Base-by-base conservation (phyloP, 2,113 vertebrate genomes). In the Etheostoma spectabile region DNA sequence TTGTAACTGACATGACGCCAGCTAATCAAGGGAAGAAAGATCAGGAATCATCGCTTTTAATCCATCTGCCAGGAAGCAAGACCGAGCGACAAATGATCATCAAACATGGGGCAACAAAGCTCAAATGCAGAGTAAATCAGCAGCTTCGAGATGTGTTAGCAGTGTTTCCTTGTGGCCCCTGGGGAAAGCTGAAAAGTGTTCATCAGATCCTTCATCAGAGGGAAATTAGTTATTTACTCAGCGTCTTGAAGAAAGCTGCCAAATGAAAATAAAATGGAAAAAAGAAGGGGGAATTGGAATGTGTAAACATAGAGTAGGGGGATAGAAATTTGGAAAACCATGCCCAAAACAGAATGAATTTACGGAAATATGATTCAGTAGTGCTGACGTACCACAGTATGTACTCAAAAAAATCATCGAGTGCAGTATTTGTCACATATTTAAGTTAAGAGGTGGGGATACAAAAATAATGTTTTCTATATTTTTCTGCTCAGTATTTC, bases 121-220 rank as follows among this genome's bases (percentile, higher is more conserved):
- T 74, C 68, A 63, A 83, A 77, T 60, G 68, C 38, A 42, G n/a
- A 82, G 73, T 51, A 79, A 86, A 88, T 62, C 77, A 71, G 30
- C 77, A 18, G 42, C 71, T 82, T 73, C 42, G 16, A 75, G 56
- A 35, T 74, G 62, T 76, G 63, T 64, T 48, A 65, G 64, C 51
- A 24, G 61, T 62, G 80, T 85, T 83, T 67, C 24, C 60, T 15
- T 8, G 11, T n/a, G 48, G 74, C 53, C 52, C 73, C 73, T 13
- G 42, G 60, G 79, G 80, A 72, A 72, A 56, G 61, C 57, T 51
- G 76, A 81, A 61, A 19, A 61, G 57, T 13, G 30, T 30, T 88
- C 81, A 87, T 91, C 45, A 83, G 66, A 85, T 80, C 83, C 63
- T 53, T 57, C n/a, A 90, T 92, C 83, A 67, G 22, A 91, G 45